These are phyloP conservation scores for Callipepla squamata DNA, from an alignment of 2,113 vertebrate genomes.

Conservation along the genomic window DNA sequence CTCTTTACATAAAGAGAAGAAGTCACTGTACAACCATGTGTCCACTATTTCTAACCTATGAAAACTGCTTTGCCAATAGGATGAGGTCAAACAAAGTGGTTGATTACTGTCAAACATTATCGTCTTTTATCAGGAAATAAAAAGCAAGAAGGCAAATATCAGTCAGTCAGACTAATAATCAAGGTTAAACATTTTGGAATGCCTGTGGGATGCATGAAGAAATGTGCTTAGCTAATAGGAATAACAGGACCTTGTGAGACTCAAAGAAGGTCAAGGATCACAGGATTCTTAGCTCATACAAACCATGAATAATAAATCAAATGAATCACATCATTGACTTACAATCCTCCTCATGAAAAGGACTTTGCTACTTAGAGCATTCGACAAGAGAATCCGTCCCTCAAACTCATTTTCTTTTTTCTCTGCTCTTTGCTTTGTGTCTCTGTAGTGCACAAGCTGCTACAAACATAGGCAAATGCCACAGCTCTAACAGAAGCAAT, in stretches of 20 bases:
- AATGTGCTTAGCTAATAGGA: not conserved
- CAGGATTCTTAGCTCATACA: slow-evolving; percentile 22
- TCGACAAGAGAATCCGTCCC: not conserved
- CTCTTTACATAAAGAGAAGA: not conserved
- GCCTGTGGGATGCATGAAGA: slow-evolving; percentile 22
- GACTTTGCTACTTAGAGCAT: not conserved
- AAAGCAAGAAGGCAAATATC: not conserved
- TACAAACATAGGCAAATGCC: not conserved
- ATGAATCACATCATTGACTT: not conserved
- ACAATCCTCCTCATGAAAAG: not conserved
- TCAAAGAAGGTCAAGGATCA: slow-evolving; percentile 11
- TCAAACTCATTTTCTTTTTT: not conserved
- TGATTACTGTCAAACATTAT: not conserved
- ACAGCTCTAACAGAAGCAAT: not conserved
- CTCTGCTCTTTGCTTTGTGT: not conserved
- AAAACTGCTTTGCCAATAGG: not conserved
- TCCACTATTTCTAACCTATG: not conserved
- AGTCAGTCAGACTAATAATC: slow-evolving; percentile 7
- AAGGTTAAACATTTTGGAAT: slow-evolving; percentile 37
- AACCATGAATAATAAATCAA: slow-evolving; percentile 50
- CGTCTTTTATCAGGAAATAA: not conserved
- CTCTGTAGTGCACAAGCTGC: not conserved
- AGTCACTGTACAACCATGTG: not conserved
- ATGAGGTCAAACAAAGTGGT: not conserved
- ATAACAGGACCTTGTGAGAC: slow-evolving; percentile 16